Evolutionary conservation across 1,140 invertebrate genomes (phyloP), one percentile per base, ranked within the genome.

Genomic region (Drosophila bifasciata): DNA sequence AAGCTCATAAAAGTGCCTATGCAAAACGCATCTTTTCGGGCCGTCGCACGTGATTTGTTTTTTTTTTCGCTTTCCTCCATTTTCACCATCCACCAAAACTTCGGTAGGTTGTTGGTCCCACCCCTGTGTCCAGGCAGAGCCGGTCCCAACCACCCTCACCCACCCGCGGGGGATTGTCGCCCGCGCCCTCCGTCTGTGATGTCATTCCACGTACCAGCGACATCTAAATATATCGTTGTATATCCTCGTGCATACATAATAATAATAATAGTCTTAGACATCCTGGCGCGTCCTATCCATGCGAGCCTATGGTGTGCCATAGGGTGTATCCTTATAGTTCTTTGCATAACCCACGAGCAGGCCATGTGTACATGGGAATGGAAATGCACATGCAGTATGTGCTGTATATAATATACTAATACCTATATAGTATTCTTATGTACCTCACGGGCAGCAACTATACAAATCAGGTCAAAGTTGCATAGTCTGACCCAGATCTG

Each of bases 381-480:
- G 21, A 45, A 68, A 59, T 50, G 36, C 19, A 25, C 9, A 23
- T 52, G 23, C 7, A 17, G n/a, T 51, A 15, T 40, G 28, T 68
- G 32, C 21, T 17, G 9, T 3, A 2, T 48, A 16, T 32, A 13
- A 36, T 36, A 11, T 36, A n/a, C n/a, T n/a, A n/a, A n/a, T n/a
- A n/a, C n/a, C n/a, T 11, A 3, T 36, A 36, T 4, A 50, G n/a
- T 41, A 16, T n/a, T n/a, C n/a, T n/a, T 28, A 40, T 39, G 53
- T 66, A 46, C 19, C n/a, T 7, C 44, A 40, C 46, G 46, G 49
- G 45, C 61, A 55, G 45, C 61, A 55, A 79, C 51, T 79, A 57
- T 52, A 52, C 62, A 67, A 85, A 88, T 85, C 77, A 79, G 81
- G 81, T 85, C 81, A 85, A 80, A 75, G 69, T 86, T 86, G 83